Evolutionary conservation across 1,140 invertebrate genomes (phyloP).

Genomic region (Bradynema listronoti): DNA sequence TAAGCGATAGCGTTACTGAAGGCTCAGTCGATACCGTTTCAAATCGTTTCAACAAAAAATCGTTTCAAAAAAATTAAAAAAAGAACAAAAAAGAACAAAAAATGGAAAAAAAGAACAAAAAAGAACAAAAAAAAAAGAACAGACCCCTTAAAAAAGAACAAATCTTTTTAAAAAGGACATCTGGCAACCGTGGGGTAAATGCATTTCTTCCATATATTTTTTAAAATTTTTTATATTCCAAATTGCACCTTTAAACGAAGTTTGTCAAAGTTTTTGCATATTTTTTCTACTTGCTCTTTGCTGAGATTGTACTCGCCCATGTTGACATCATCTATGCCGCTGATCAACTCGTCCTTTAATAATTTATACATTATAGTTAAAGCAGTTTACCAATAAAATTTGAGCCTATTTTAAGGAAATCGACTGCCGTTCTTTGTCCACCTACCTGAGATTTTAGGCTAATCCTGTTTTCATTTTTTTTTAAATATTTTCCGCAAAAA

Average conservation of each 20-base stretch:
- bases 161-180: too few species aligned
- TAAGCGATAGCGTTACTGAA: too few species aligned
- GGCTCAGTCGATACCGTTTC: too few species aligned
- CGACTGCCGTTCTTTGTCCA: neutral
- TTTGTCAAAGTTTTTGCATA: constrained; percentile 47
- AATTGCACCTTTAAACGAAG: constrained; percentile 37
- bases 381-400: constrained; percentile 11
- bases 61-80: too few species aligned
- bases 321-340: constrained; percentile 46
- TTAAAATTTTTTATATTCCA: too few species aligned
- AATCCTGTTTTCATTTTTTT: neutral
- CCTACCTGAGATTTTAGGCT: neutral
- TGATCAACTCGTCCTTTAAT: constrained; percentile 20
- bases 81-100: too few species aligned
- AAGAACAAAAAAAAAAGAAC: too few species aligned
- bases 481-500: constrained; percentile 12
- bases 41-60: too few species aligned
- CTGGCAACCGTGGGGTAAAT: too few species aligned
- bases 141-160: too few species aligned
- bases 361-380: neutral
- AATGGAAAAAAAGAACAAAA: too few species aligned
- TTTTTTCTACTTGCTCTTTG: constrained; percentile 37
- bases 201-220: too few species aligned
- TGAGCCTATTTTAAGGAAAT: constrained; percentile 5
- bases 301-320: constrained; percentile 47